Percentiles rank a stretch among this genome's conserved stretches.
Evolutionary conservation across 2,797 vertebrate species (phyloP).

Genomic region (Aldrovandia affinis): DNA sequence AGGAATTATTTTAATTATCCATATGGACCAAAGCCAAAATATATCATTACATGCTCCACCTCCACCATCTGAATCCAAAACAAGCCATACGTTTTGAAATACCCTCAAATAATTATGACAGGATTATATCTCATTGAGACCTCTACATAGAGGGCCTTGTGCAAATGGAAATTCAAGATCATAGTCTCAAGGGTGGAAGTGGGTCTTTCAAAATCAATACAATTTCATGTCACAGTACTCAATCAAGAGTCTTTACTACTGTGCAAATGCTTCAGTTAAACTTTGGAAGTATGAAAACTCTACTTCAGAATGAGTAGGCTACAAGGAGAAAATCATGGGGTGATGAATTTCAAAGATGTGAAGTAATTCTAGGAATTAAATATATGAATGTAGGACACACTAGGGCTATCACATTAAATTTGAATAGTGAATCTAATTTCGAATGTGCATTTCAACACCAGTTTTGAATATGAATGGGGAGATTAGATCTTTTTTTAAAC

Average conservation of each 20-base stretch:
- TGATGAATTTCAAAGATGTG: neutral
- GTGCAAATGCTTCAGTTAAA: neutral
- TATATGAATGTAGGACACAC: no score
- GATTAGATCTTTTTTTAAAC: no score
- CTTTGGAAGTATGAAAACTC: neutral
- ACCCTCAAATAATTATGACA: neutral
- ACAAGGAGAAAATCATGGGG: neutral
- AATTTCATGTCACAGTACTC: neutral
- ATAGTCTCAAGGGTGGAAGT: neutral
- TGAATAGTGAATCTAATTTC: no score
- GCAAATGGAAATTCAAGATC: neutral
- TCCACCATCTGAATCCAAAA: neutral
- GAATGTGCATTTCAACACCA: no score
- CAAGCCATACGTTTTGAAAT: neutral
- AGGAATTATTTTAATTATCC: neutral
- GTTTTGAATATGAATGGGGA: no score
- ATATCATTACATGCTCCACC: neutral
- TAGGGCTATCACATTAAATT: no score
- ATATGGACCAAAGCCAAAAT: neutral
- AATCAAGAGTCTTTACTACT: neutral
- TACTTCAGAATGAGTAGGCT: neutral
- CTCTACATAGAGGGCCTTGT: neutral
- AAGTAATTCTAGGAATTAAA: neutral
- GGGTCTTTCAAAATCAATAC: neutral
- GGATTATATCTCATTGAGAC: neutral